These are phyloP conservation scores for Pseudomyrmex dendroicus DNA, from an alignment of 1,140 invertebrate species.

Conservation along the genomic window DNA sequence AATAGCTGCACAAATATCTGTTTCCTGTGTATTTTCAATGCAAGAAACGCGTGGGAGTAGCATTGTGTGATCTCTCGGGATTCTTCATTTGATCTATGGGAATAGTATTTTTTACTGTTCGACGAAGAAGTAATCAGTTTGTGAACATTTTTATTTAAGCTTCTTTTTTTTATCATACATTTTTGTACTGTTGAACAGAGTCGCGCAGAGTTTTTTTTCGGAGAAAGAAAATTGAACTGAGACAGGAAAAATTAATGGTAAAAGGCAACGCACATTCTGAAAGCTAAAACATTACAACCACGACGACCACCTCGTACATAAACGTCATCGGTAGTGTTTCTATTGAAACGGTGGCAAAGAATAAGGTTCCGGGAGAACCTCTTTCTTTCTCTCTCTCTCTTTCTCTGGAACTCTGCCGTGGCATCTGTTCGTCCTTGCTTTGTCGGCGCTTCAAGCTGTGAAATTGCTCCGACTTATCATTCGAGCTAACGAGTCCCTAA, in stretches of 20 bases:
- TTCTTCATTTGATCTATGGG: slow-evolving; percentile 3
- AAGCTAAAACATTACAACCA: slow-evolving; percentile 32
- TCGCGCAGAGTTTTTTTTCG: too few species aligned
- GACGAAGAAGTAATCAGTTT: too few species aligned
- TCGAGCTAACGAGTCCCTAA: slow-evolving; percentile 82
- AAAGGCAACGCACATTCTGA: neutral
- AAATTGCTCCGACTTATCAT: slow-evolving; percentile 84
- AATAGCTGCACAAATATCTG: slow-evolving; percentile 48
- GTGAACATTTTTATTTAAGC: too few species aligned
- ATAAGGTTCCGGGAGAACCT: slow-evolving; percentile 55
- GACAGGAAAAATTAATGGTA: neutral
- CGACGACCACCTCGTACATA: neutral
- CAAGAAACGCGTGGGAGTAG: slow-evolving; percentile 18
- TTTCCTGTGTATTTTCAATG: slow-evolving; percentile 31
- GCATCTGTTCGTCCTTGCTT: slow-evolving; percentile 72
- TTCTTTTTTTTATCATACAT: neutral
- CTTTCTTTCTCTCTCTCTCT: slow-evolving; percentile 24
- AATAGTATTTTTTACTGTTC: neutral
- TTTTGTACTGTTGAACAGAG: neutral
- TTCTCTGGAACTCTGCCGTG: slow-evolving; percentile 37
- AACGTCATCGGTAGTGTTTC: slow-evolving; percentile 44
- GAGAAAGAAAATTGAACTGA: neutral
- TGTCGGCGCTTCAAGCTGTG: slow-evolving; percentile 77
- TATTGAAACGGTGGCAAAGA: slow-evolving; percentile 62
- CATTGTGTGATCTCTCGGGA: slow-evolving; percentile 6